Conservation (phyloP, 1,140 invertebrate species). For the Chionoecetes opilio region DNA sequence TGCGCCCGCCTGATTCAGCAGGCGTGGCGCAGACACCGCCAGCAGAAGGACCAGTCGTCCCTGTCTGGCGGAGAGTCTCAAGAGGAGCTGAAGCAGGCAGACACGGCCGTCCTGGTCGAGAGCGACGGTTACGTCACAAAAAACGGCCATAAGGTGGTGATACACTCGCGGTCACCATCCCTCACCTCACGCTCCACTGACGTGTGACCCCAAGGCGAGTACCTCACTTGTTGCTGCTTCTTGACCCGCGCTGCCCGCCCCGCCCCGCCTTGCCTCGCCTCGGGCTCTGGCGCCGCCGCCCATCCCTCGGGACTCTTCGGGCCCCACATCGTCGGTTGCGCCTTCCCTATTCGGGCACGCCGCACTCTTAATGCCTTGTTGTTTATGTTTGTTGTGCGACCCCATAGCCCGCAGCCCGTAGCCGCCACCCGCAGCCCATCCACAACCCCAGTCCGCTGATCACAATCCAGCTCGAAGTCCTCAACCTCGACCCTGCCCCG, state of each 20-base stretch:
- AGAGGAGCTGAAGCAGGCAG: conserved; percentile 84
- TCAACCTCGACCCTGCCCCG: conserved; percentile 65
- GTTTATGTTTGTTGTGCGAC: conserved; percentile 76
- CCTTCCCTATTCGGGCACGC: conserved; percentile 73
- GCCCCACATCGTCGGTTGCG: conserved; percentile 43
- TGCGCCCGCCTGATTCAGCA: conserved; percentile 97
- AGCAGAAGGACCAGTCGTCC: conserved; percentile 80
- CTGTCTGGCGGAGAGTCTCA: conserved; percentile 83
- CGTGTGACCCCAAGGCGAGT: conserved; percentile 87
- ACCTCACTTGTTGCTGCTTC: conserved; percentile 72
- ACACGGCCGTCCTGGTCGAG: conserved; percentile 92
- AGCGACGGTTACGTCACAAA: conserved; percentile 92
- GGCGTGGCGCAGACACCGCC: conserved; percentile 88
- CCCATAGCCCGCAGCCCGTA: conserved; percentile 52
- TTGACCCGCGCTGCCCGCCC: conserved; percentile 40
- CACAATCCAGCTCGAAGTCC: conserved; percentile 44
- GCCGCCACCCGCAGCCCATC: conserved; percentile 43
- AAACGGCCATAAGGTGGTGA: conserved; percentile 94
- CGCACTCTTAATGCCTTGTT: conserved; percentile 79
- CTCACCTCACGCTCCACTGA: conserved; percentile 91
- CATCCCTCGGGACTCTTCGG: neutral
- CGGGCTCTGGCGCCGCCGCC: conserved; percentile 35
- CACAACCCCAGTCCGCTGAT: neutral
- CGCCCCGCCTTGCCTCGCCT: conserved; percentile 14
- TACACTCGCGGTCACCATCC: conserved; percentile 93